Percentiles rank a stretch among this genome's conserved stretches.
phyloP scores from a whole-genome alignment of 2,888 invertebrate genomes.

The Eupithecia subfuscata region DNA sequence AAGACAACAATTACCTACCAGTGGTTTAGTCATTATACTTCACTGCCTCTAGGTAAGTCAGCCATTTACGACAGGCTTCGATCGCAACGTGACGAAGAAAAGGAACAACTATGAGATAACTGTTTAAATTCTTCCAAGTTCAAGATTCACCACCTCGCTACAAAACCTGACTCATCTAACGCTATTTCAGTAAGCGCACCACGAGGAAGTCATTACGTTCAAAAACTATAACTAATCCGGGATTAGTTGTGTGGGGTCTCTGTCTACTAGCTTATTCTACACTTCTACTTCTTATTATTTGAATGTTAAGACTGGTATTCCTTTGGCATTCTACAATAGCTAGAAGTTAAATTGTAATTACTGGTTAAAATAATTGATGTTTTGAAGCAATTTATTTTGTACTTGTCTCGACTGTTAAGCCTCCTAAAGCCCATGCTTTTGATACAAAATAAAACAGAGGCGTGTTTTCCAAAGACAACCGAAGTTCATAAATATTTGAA shows the following conservation, averaged over 20 bases:
- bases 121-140: constrained; percentile 1
- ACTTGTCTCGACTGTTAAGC: constrained; percentile 5
- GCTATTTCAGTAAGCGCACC: constrained; percentile 35
- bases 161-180: not conserved
- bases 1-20: not conserved
- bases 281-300: constrained; percentile 12
- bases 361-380: constrained; percentile 24
- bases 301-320: constrained; percentile 12
- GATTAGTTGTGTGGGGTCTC: constrained; percentile 53
- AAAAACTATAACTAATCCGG: constrained; percentile 53
- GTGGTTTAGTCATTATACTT: not conserved
- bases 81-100: not conserved
- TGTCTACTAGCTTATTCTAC: constrained; percentile 33
- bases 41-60: not conserved
- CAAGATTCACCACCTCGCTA: not conserved
- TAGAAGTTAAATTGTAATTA: not conserved
- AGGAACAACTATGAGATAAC: not conserved
- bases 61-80: not conserved
- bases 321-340: constrained; percentile 3
- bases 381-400: constrained; percentile 1
- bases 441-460: not conserved
- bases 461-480: not conserved
- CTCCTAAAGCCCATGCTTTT: not conserved
- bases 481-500: not conserved
- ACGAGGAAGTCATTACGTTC: constrained; percentile 42